phyloP scores from a whole-genome alignment of 1,140 invertebrate genomes.

The Drosophila tristis region DNA sequence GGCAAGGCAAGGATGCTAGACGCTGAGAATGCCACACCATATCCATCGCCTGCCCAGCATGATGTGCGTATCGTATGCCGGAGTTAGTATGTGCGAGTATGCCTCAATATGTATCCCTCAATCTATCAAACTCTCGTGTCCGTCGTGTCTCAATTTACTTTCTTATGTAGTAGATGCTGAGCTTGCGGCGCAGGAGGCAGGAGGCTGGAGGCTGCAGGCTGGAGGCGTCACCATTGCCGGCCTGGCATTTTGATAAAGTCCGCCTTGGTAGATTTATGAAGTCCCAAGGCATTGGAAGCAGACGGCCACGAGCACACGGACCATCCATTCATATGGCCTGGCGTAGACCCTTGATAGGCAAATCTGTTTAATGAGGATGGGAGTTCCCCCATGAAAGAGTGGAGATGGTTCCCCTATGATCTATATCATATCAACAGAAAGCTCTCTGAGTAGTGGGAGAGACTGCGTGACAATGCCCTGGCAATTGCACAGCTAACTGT shows the following conservation, averaged over 20 bases:
- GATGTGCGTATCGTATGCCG: no score
- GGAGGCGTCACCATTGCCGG: neutral
- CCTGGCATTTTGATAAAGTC: conserved; percentile 48
- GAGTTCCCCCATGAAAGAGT: no score
- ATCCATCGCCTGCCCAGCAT: no score
- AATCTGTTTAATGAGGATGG: no score
- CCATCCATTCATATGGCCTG: no score
- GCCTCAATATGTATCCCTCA: conserved; percentile 57
- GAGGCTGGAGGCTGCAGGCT: no score
- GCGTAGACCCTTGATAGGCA: no score
- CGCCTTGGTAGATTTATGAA: conserved; percentile 50
- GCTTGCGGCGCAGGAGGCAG: conserved; percentile 32
- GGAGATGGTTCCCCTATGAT: no score
- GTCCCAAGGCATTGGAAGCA: conserved; percentile 18
- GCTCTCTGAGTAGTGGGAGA: neutral
- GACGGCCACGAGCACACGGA: no score
- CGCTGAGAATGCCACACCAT: no score
- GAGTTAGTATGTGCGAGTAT: neutral
- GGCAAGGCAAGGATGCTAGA: no score
- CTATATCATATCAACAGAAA: no score
- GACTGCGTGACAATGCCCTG: neutral
- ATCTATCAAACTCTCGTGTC: conserved; percentile 80
- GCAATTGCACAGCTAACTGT: conserved; percentile 14
- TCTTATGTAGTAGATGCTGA: conserved; percentile 67
- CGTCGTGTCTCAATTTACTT: conserved; percentile 80